Evolutionary conservation across 2,113 vertebrate genomes (phyloP), one percentile per base, ranked within the genome.

Genomic region (Formicarius rufipectus): DNA sequence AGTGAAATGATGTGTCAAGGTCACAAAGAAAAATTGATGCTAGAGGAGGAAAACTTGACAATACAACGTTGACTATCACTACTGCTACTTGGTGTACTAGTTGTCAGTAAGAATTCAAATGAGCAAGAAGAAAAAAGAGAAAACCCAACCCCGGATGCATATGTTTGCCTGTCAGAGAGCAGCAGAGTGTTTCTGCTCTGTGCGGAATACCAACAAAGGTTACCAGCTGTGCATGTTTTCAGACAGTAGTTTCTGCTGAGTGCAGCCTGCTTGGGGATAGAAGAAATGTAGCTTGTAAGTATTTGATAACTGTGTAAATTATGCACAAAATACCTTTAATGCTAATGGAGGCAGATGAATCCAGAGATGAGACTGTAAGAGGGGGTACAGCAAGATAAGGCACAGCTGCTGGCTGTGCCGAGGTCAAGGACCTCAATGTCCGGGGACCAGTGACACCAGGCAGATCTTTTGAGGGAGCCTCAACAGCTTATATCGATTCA

Each of bases 161-260:
- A 89, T 69, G 86, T 93, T 87, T 92, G 85, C 75, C 68, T 96
- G 93, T 94, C 95, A 89, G 72, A 91, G 27, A 95, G 67, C 92
- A 95, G 86, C 0, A 0, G 58, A 94, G 84, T 77, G 84, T 71
- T 84, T 74, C 90, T 96, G 74, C 89, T 94, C 64, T 80, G 80
- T 25, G 71, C 76, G 86, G 89, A 95, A 94, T 86, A 95, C 79
- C 66, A 84, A 87, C 83, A 96, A 96, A 96, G 93, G 85, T 94
- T 96, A 97, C 96, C 93, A 97, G 96, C 90, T 93, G 95, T 93
- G 95, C 93, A 52, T 87, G 82, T 96, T 88, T 87, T 63, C 67
- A 94, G 91, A 93, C 67, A 85, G 82, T 71, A 85, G 80, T 84
- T 96, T 96, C 71, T 91, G 87, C 87, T 45, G 77, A 94, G 84